These are phyloP conservation scores for Zenarchopterus dispar DNA, from an alignment of 2,797 vertebrate genomes.

Conservation along the genomic window DNA sequence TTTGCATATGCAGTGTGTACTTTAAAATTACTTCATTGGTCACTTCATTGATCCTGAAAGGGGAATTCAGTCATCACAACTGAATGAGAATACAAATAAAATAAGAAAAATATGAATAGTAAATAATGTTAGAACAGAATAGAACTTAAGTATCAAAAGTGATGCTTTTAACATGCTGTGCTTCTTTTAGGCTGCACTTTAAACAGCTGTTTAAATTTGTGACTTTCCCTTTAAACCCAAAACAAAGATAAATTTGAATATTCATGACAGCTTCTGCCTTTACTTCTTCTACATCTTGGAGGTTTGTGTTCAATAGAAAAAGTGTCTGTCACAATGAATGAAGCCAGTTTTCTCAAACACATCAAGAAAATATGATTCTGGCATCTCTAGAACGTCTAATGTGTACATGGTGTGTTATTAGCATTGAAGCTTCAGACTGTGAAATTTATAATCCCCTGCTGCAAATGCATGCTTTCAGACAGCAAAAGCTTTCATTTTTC, in stretches of 20 bases:
- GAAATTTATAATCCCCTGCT: conserved; percentile 39
- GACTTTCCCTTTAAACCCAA: neutral
- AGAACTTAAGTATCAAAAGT: no score
- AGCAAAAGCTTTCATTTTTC: conserved; percentile 40
- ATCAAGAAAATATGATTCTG: conserved; percentile 1
- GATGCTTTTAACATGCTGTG: no score
- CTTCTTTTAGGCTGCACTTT: neutral
- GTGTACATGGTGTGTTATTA: conserved; percentile 17
- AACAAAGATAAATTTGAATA: neutral
- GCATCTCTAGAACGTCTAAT: conserved; percentile 13
- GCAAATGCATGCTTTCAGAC: conserved; percentile 29
- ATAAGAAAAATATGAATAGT: no score
- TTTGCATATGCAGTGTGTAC: no score
- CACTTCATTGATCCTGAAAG: no score
- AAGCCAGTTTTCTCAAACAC: neutral
- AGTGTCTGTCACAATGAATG: neutral
- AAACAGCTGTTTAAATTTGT: neutral
- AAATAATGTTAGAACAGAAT: no score
- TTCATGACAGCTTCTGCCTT: neutral
- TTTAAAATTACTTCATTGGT: no score
- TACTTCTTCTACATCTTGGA: neutral
- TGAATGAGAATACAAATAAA: no score
- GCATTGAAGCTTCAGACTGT: conserved; percentile 28
- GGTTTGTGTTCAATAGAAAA: neutral
- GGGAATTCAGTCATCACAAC: no score